Evolutionary conservation across 2,113 vertebrate species (phyloP).

Genomic region (Shinisaurus crocodilurus): DNA sequence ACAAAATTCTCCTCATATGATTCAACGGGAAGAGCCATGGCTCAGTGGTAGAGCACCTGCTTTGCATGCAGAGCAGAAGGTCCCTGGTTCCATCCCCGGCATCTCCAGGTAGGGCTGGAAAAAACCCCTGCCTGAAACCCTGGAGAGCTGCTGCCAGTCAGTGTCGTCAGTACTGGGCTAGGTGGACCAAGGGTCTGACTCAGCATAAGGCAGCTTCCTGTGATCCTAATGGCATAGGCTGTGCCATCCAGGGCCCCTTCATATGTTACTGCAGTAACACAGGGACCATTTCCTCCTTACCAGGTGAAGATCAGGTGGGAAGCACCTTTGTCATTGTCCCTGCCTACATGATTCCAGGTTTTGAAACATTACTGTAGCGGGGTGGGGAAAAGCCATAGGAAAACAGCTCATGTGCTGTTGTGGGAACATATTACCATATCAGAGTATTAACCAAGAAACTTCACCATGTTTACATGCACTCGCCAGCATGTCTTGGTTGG

Average conservation of each 20-base stretch:
- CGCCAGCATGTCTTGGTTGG: background rate
- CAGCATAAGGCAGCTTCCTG: too few species aligned
- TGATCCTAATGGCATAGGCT: too few species aligned
- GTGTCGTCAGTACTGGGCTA: too few species aligned
- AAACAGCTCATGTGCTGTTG: background rate
- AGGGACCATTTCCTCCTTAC: background rate
- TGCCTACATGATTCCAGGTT: background rate
- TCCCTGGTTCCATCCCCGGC: too few species aligned
- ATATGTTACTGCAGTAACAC: background rate
- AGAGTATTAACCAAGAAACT: background rate
- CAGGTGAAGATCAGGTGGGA: background rate
- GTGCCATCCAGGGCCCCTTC: background rate
- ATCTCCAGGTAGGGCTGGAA: too few species aligned
- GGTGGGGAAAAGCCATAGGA: background rate
- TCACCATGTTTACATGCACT: background rate
- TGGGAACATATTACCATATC: background rate
- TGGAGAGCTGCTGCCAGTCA: too few species aligned
- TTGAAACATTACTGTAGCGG: background rate
- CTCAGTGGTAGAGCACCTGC: background rate
- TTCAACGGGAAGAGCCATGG: conserved; percentile 3
- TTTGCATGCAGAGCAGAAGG: too few species aligned
- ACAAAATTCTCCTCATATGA: conserved; percentile 8
- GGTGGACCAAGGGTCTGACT: too few species aligned
- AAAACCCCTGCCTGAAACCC: too few species aligned
- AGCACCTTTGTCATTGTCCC: background rate